Conservation (phyloP, 1,140 invertebrate genomes). For the Sycophila sp. region DNA sequence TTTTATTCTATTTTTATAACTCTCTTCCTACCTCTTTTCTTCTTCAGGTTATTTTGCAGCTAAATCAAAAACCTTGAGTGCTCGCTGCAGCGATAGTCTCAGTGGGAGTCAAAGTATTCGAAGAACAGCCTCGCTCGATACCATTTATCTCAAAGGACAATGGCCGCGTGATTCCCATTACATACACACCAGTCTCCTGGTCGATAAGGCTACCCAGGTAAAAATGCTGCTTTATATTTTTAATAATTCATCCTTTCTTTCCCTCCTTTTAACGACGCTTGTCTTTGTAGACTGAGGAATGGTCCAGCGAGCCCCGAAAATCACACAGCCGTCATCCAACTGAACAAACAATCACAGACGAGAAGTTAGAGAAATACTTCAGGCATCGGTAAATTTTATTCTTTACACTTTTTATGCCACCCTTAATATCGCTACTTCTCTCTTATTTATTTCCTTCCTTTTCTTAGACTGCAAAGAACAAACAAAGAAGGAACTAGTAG, state of each 20-base stretch:
- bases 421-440: too few relatives aligned
- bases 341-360: constrained; percentile 63
- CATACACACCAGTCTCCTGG: constrained; percentile 73
- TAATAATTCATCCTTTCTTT: background rate
- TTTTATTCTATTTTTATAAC: background rate
- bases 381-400: constrained; percentile 67
- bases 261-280: background rate
- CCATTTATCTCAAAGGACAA: constrained; percentile 79
- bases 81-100: constrained; percentile 60
- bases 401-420: too few relatives aligned
- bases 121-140: constrained; percentile 80
- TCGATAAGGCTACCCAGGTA: constrained; percentile 83
- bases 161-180: constrained; percentile 78
- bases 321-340: constrained; percentile 58
- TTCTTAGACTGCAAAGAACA: constrained; percentile 61
- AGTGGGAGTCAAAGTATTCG: constrained; percentile 72
- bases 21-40: background rate
- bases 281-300: constrained; percentile 74
- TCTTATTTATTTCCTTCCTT: background rate
- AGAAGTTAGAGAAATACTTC: constrained; percentile 69
- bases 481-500: constrained; percentile 65
- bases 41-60: constrained; percentile 60
- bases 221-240: background rate
- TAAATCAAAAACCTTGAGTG: constrained; percentile 71
- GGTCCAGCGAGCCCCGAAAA: constrained; percentile 68